Evolutionary conservation across 2,888 invertebrate genomes (phyloP).

Genomic region (Elmis aenea): DNA sequence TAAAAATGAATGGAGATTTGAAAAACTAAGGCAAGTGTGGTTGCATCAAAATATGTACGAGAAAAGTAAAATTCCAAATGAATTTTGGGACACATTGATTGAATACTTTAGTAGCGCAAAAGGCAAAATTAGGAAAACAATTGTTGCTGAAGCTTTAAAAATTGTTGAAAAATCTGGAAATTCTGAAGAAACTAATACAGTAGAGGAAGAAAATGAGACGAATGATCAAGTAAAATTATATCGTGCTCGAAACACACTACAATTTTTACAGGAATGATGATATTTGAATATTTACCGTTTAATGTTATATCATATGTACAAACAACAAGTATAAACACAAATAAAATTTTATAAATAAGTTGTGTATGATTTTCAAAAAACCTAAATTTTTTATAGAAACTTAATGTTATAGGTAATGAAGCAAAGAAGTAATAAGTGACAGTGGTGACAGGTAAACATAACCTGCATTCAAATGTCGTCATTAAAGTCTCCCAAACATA

Average conservation of each 20-base stretch:
- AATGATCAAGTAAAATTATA: conserved; percentile 47
- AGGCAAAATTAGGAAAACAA: conserved; percentile 59
- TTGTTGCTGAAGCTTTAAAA: conserved; percentile 60
- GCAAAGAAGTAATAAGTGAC: too few relatives aligned
- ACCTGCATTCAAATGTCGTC: too few relatives aligned
- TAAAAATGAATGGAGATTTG: conserved; percentile 71
- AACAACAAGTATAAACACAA: too few relatives aligned
- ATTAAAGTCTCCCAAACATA: not conserved
- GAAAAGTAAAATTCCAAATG: conserved; percentile 53
- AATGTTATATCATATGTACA: too few relatives aligned
- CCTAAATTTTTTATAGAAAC: too few relatives aligned
- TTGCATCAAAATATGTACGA: conserved; percentile 66
- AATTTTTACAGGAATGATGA: conserved; percentile 55
- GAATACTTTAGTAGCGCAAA: conserved; percentile 68
- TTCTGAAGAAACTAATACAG: conserved; percentile 48
- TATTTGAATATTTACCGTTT: too few relatives aligned
- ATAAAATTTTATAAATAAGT: too few relatives aligned
- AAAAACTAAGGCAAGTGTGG: conserved; percentile 74
- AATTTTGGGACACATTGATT: conserved; percentile 60
- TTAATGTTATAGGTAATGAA: too few relatives aligned
- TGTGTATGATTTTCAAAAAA: too few relatives aligned
- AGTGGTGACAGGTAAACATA: too few relatives aligned
- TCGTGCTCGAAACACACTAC: conserved; percentile 62
- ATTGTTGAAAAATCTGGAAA: conserved; percentile 59
- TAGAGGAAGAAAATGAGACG: conserved; percentile 36